These are phyloP conservation scores for Abscondita cerata DNA, from an alignment of 2,888 invertebrate genomes.

Conservation along the genomic window DNA sequence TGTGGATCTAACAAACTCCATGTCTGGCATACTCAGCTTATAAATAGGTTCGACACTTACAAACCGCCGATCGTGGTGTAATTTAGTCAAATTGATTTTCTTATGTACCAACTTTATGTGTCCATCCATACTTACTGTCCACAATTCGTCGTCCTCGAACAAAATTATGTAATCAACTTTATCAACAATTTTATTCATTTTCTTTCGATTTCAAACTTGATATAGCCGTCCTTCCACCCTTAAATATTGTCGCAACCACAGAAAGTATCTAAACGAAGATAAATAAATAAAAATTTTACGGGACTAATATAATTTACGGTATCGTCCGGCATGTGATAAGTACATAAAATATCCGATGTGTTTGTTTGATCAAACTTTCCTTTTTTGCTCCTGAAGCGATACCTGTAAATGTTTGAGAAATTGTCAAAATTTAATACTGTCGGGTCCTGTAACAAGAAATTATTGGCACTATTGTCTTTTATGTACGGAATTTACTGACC, in stretches of 20 bases:
- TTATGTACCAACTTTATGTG: constrained; percentile 87
- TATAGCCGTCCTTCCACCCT: constrained; percentile 89
- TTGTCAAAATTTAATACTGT: constrained; percentile 92
- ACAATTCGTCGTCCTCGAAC: constrained; percentile 54
- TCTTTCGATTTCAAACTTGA: constrained; percentile 82
- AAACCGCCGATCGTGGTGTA: constrained; percentile 78
- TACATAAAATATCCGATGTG: constrained; percentile 85
- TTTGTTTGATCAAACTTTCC: constrained; percentile 93
- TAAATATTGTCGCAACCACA: constrained; percentile 92
- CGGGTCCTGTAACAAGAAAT: constrained; percentile 62
- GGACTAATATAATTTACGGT: constrained; percentile 64
- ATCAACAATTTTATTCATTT: constrained; percentile 78
- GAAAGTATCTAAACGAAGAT: constrained; percentile 61
- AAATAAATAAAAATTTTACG: neutral
- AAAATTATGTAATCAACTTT: constrained; percentile 74
- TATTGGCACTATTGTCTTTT: neutral
- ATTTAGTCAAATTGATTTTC: constrained; percentile 85
- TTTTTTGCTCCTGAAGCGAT: constrained; percentile 81
- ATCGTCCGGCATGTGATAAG: constrained; percentile 86
- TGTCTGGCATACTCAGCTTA: constrained; percentile 68
- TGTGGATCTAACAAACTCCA: constrained; percentile 64
- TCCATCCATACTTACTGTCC: constrained; percentile 72
- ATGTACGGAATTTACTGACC: constrained; percentile 58
- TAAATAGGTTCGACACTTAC: constrained; percentile 87
- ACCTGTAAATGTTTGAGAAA: constrained; percentile 89